Base-by-base conservation (phyloP, 2,797 vertebrate genomes). In the Anas bahamensis region DNA sequence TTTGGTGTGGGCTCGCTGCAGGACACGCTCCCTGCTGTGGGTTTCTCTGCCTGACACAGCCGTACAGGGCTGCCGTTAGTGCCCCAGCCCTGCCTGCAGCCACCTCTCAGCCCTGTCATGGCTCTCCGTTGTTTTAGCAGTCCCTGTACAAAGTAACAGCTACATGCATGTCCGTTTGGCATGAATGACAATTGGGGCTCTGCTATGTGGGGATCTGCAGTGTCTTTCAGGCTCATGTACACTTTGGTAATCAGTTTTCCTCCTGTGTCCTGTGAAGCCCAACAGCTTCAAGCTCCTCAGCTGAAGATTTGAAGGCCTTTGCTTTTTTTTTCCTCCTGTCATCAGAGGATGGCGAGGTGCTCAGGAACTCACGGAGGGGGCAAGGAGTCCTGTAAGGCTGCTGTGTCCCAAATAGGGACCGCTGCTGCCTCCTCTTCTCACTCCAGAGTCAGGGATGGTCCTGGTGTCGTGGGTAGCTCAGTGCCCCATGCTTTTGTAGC, bases 1-100 rank as follows among this genome's bases (percentile, higher is more conserved):
- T 78, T 61, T 82, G 71, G 59, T 86, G 88, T 90, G 68, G 4
- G 1, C 41, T 66, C 0, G 50, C 81, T 1, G 4, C 73, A 39
- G 69, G 83, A 48, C 23, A 2, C 1, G 31, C 16, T 86, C 60
- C 46, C 65, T 41, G 26, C 73, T 66, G 73, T 0, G 1, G 52
- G 61, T 65, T 69, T 55, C 68, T 46, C 29, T 23, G 37, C 53
- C 42, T 70, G 73, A 75, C 73, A 42, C 53, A 68, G 79, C 46
- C 70, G 35, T 24, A 61, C 46, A 61, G 35, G 31, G 35, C 68
- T 79, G 13, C 39, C 4, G 65, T 91, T 60, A 82, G 64, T 11
- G 69, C 86, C 89, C 73, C 23, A 3, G 37, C 64, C 11, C 86
- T 82, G 85, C 92, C 92, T 75, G 50, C 70, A 92, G 83, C 90